phyloP scores from a whole-genome alignment of 2,888 invertebrate species.

The Clanis bilineata region DNA sequence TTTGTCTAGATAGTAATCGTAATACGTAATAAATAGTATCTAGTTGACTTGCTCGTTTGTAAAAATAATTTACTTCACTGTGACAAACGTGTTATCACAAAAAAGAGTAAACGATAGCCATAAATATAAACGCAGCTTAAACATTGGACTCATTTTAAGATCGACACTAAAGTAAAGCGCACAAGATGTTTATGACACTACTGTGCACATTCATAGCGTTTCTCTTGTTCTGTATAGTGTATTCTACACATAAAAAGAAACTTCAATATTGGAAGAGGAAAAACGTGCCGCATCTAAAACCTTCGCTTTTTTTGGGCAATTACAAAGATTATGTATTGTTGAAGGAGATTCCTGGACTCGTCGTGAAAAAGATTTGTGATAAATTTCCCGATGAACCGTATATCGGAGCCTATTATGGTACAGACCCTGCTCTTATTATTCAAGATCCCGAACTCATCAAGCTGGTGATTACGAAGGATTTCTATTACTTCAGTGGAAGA shows the following conservation, averaged over 20 bases:
- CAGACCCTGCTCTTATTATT: conserved; percentile 51
- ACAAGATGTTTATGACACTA: neutral
- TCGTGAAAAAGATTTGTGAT: conserved; percentile 41
- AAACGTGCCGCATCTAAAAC: conserved; percentile 42
- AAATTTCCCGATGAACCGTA: conserved; percentile 44
- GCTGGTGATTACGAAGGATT: conserved; percentile 47
- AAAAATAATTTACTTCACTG: too few relatives aligned
- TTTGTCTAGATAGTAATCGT: too few relatives aligned
- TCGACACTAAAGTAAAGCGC: neutral
- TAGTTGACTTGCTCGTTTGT: too few relatives aligned
- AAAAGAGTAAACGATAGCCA: neutral
- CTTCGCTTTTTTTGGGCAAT: conserved; percentile 48
- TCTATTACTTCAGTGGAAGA: conserved; percentile 51
- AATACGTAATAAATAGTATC: too few relatives aligned
- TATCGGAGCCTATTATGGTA: conserved; percentile 55
- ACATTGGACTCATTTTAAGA: neutral
- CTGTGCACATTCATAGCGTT: neutral
- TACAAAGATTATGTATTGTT: conserved; percentile 43
- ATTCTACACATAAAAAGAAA: conserved; percentile 24
- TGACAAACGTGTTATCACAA: neutral
- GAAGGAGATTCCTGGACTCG: conserved; percentile 31
- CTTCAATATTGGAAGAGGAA: conserved; percentile 47
- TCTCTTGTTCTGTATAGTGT: neutral
- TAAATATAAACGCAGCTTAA: neutral
- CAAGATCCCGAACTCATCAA: conserved; percentile 51